Evolutionary conservation across 2,888 invertebrate species (phyloP).

Genomic region (Trichogramma evanescens): DNA sequence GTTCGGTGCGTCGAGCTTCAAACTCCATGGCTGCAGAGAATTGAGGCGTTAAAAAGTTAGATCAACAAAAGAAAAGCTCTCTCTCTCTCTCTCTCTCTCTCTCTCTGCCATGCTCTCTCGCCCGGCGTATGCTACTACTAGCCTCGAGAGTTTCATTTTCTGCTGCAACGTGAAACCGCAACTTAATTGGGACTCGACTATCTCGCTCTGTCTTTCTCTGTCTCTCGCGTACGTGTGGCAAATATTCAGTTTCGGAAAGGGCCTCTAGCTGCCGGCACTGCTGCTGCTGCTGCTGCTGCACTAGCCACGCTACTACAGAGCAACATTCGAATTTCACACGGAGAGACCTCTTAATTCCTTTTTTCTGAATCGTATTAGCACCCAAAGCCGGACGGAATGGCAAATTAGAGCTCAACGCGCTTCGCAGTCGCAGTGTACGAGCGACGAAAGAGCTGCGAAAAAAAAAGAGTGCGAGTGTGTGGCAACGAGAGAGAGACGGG

Average conservation of each 20-base stretch:
- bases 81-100: conserved; percentile 1
- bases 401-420: no score
- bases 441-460: no score
- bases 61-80: conserved; percentile 10
- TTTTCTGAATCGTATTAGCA: not conserved
- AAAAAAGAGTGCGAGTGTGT: conserved; percentile 6
- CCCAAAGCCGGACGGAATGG: no score
- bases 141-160: conserved; percentile 16
- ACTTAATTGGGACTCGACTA: conserved; percentile 22
- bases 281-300: no score
- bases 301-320: no score
- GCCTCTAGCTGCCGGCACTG: no score
- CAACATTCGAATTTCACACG: not conserved
- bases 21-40: no score
- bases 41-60: not conserved
- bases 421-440: no score
- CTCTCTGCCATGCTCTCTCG: conserved; percentile 8
- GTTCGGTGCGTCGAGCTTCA: no score
- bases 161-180: conserved; percentile 21
- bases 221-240: not conserved
- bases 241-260: no score
- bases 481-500: not conserved
- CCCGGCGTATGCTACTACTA: no score
- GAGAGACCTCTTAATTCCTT: not conserved
- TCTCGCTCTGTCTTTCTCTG: not conserved